phyloP scores from a whole-genome alignment of 2,888 invertebrate genomes.

The Acrobasis suavella region DNA sequence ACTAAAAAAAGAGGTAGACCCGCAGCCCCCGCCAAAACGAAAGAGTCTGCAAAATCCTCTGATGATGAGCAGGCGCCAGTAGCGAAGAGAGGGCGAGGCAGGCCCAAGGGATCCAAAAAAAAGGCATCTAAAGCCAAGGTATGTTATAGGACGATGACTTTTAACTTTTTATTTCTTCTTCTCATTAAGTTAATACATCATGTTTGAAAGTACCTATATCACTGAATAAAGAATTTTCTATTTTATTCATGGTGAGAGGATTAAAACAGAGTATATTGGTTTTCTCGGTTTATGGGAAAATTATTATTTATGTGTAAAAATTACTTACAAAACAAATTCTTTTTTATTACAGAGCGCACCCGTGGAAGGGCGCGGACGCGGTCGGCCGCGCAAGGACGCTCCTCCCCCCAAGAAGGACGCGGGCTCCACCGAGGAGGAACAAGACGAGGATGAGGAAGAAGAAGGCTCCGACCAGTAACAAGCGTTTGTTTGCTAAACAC shows the following conservation, averaged over 20 bases:
- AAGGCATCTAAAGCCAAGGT: conserved; percentile 77
- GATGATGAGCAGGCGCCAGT: conserved; percentile 79
- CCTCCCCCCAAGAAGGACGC: conserved; percentile 77
- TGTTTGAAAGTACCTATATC: too few relatives aligned
- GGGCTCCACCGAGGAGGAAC: conserved; percentile 75
- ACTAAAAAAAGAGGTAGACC: conserved; percentile 76
- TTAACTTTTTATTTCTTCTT: too few relatives aligned
- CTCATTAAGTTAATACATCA: too few relatives aligned
- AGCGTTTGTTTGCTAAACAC: conserved; percentile 55
- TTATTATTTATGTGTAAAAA: neutral
- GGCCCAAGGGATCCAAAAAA: conserved; percentile 82
- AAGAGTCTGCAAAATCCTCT: conserved; percentile 79
- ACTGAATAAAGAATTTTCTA: too few relatives aligned
- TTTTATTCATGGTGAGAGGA: too few relatives aligned
- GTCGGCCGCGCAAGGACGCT: conserved; percentile 75
- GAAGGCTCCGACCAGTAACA: conserved; percentile 79
- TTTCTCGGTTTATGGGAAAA: too few relatives aligned
- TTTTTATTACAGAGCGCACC: conserved; percentile 52
- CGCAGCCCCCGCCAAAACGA: conserved; percentile 66
- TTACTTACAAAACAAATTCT: neutral
- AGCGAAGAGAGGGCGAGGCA: conserved; percentile 80
- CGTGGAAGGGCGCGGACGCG: conserved; percentile 72
- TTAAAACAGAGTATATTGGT: too few relatives aligned
- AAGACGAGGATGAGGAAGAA: conserved; percentile 77
- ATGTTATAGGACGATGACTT: conserved; percentile 18